A percentile compares a stretch with the other conserved stretches of the same genome.
Conservation (phyloP, 2,113 vertebrate genomes). For the Paralichthys olivaceus region DNA sequence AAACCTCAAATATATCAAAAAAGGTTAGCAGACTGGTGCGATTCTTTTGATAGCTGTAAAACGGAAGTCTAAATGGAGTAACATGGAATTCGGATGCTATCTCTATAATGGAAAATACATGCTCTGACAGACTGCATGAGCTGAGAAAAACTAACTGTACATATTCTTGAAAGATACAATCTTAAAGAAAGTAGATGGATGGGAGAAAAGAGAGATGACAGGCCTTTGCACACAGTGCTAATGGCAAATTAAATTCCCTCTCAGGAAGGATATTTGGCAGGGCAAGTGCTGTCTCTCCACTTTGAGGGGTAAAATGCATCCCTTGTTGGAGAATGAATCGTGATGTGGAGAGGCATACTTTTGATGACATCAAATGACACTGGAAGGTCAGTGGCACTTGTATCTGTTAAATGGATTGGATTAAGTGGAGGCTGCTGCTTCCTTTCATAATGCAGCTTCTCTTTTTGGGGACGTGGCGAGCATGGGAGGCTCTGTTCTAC, state of each 20-base stretch:
- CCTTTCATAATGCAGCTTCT: slow-evolving; percentile 81
- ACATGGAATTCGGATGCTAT: slow-evolving; percentile 91
- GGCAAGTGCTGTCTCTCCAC: slow-evolving; percentile 72
- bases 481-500: slow-evolving; percentile 68
- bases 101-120: slow-evolving; percentile 95
- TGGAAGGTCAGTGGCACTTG: slow-evolving; percentile 83
- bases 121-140: slow-evolving; percentile 87
- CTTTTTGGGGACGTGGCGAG: slow-evolving; percentile 68
- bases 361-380: slow-evolving; percentile 80
- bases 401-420: slow-evolving; percentile 83
- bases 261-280: slow-evolving; percentile 79
- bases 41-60: slow-evolving; percentile 92
- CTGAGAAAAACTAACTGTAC: slow-evolving; percentile 84
- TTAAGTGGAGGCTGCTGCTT: slow-evolving; percentile 82
- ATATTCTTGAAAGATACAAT: slow-evolving; percentile 83
- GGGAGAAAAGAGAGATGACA: slow-evolving; percentile 72
- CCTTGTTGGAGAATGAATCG: slow-evolving; percentile 78
- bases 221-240: slow-evolving; percentile 81
- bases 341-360: slow-evolving; percentile 75
- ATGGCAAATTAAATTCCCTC: slow-evolving; percentile 82
- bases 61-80: slow-evolving; percentile 94
- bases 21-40: slow-evolving; percentile 92
- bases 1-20: slow-evolving; percentile 90
- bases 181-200: slow-evolving; percentile 77
- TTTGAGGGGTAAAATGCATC: slow-evolving; percentile 75